phyloP scores from a whole-genome alignment of 1,140 invertebrate species.

The Lasioglossum baleicum region DNA sequence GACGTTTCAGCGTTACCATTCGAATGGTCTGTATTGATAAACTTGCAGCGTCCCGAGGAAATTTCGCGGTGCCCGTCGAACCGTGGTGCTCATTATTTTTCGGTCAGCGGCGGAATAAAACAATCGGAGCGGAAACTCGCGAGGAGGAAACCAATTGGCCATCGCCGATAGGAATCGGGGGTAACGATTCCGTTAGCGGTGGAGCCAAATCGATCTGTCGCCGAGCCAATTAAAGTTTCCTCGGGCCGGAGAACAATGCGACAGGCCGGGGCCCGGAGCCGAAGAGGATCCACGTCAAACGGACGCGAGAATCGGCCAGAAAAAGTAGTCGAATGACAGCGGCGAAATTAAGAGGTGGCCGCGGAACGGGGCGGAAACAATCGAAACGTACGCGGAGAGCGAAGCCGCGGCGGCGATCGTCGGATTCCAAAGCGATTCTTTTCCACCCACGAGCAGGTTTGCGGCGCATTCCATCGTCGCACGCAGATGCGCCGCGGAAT shows the following conservation, averaged over 20 bases:
- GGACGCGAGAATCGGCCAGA: slow-evolving; percentile 2
- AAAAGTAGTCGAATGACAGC: slow-evolving; percentile 14
- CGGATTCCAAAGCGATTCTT: slow-evolving; percentile 43
- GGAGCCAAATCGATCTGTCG: slow-evolving; percentile 33
- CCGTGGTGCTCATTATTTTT: neutral
- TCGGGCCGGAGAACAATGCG: slow-evolving; percentile 26
- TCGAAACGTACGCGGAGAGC: no score
- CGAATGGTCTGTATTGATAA: no score
- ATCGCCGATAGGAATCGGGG: slow-evolving; percentile 24
- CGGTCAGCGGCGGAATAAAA: neutral
- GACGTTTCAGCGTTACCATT: no score
- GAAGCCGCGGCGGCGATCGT: slow-evolving; percentile 3
- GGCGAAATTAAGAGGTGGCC: slow-evolving; percentile 35
- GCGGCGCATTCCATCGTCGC: slow-evolving; percentile 39
- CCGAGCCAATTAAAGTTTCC: slow-evolving; percentile 51
- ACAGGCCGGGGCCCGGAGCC: neutral
- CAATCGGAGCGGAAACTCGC: neutral
- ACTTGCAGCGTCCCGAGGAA: no score
- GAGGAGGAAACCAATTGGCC: neutral
- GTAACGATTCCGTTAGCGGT: slow-evolving; percentile 39
- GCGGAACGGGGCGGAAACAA: neutral
- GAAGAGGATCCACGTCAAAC: neutral
- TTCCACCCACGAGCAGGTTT: slow-evolving; percentile 20
- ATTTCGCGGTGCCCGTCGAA: no score
- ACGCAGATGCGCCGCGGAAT: neutral